phyloP scores from a whole-genome alignment of 1,140 invertebrate species.

The Caenorhabditis elegans region DNA sequence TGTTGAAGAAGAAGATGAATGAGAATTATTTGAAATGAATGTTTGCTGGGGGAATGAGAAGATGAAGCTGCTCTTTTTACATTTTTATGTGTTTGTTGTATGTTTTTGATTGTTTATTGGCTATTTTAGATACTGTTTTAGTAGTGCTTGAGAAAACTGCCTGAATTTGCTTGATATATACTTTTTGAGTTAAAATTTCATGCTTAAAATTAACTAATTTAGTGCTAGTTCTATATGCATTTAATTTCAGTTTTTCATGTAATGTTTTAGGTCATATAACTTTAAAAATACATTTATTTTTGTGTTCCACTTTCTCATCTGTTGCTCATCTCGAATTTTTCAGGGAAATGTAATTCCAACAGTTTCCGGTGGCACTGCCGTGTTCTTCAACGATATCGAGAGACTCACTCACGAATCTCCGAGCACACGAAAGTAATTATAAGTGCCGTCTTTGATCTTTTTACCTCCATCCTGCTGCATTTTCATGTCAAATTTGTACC shows the following conservation, averaged over 20 bases:
- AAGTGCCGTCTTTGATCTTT: neutral
- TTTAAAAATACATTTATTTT: no score
- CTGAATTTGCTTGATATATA: neutral
- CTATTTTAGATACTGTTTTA: neutral
- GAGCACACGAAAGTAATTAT: neutral
- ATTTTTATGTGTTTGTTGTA: neutral
- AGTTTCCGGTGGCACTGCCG: conserved; percentile 85
- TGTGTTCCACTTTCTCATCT: neutral
- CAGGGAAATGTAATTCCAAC: conserved; percentile 87
- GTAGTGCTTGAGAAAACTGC: neutral
- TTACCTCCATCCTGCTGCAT: neutral
- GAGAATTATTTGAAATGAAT: no score
- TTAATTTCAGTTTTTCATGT: no score
- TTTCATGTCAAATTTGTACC: conserved; percentile 18
- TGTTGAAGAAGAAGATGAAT: neutral
- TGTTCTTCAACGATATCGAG: conserved; percentile 93
- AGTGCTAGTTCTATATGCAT: no score
- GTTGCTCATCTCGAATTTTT: conserved; percentile 34
- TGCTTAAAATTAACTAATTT: no score
- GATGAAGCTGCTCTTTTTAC: neutral
- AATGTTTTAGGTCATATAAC: no score
- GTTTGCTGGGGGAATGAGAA: neutral
- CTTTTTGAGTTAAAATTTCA: no score
- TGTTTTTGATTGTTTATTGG: neutral
- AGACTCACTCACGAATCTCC: conserved; percentile 83